A percentile compares a stretch with the other conserved stretches of the same genome.
Evolutionary conservation across 2,797 vertebrate species (phyloP).

Genomic region (Chaetophractus vellerosus): DNA sequence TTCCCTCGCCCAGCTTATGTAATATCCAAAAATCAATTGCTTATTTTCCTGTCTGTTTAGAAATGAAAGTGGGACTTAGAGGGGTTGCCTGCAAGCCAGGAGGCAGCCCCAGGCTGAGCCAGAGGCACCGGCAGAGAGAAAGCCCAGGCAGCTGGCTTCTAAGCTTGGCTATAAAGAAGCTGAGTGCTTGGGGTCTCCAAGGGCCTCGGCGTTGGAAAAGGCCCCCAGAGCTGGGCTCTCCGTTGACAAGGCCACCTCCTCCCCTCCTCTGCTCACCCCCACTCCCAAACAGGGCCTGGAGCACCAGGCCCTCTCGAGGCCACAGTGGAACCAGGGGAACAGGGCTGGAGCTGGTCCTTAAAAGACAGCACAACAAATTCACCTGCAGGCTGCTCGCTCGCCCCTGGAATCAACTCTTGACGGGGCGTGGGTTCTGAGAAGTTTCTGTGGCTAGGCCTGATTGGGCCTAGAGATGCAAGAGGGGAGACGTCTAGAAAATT

Average conservation of each 20-base stretch:
- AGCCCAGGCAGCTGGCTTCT: slow-evolving; percentile 67
- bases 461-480: background rate
- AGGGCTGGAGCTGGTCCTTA: background rate
- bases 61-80: slow-evolving; percentile 85
- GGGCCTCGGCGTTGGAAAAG: background rate
- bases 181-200: background rate
- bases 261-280: background rate
- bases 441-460: background rate
- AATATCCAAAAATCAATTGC: slow-evolving; percentile 85
- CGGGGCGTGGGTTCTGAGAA: background rate
- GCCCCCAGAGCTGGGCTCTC: slow-evolving; percentile 18
- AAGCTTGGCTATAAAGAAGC: slow-evolving; percentile 56
- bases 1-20: slow-evolving; percentile 73
- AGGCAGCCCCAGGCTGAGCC: slow-evolving; percentile 83
- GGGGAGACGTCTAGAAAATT: slow-evolving; percentile 33
- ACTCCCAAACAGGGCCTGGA: background rate
- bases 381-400: background rate
- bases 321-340: background rate
- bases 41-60: slow-evolving; percentile 87
- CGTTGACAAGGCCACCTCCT: background rate
- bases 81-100: slow-evolving; percentile 83
- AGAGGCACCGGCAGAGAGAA: slow-evolving; percentile 60
- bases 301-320: background rate
- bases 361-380: background rate
- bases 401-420: background rate